Evolutionary conservation across 2,113 vertebrate species (phyloP).

Genomic region (Promerops cafer): DNA sequence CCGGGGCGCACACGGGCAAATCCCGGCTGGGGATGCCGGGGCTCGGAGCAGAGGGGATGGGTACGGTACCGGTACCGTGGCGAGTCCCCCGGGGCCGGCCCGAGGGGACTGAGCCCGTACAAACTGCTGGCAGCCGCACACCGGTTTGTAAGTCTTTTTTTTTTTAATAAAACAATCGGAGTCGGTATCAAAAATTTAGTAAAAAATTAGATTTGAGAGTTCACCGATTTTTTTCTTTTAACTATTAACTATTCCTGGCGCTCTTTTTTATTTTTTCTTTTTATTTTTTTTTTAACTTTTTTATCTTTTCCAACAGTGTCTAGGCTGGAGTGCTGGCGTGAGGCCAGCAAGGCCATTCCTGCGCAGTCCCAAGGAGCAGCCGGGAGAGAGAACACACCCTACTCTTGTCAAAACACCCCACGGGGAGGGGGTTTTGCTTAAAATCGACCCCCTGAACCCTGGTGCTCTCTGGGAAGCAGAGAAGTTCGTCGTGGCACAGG

Average conservation of each 20-base stretch:
- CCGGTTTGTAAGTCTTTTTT: conserved; percentile 69
- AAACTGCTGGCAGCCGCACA: conserved; percentile 82
- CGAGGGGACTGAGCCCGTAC: conserved; percentile 75
- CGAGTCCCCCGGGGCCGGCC: conserved; percentile 67
- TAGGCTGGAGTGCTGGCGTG: neutral
- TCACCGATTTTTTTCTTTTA: conserved; percentile 33
- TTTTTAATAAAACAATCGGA: conserved; percentile 85
- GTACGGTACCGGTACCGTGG: neutral
- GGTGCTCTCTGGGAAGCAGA: neutral
- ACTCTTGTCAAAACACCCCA: conserved; percentile 67
- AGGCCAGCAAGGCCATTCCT: neutral
- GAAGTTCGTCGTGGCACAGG: neutral
- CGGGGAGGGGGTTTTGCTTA: neutral
- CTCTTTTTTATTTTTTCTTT: neutral
- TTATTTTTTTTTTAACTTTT: neutral
- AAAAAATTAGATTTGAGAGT: conserved; percentile 84
- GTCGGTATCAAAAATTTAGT: conserved; percentile 88
- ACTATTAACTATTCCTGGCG: conserved; percentile 66
- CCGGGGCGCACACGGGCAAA: neutral
- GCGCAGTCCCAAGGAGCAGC: conserved; percentile 23
- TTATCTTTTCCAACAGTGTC: conserved; percentile 13
- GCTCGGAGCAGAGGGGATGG: neutral
- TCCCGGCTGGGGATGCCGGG: neutral
- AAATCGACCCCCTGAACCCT: neutral
- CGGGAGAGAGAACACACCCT: conserved; percentile 69